A percentile compares a stretch with the other conserved stretches of the same genome.
Conservation (phyloP, 2,888 invertebrate species). For the Cryptus viduatorius region DNA sequence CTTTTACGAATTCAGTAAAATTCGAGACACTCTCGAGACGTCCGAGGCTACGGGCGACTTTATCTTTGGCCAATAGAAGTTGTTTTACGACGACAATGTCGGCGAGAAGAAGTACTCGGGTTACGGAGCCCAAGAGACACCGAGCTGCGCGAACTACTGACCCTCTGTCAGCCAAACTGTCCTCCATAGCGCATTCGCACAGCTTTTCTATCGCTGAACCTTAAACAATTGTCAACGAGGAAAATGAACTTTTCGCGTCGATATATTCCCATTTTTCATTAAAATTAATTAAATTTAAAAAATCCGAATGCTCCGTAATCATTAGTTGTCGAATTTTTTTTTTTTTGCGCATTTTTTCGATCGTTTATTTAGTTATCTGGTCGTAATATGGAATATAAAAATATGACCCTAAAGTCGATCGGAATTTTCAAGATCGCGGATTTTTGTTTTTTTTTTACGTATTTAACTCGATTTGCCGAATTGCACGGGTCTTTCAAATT, state of each 20-base stretch:
- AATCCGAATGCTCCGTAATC: background rate
- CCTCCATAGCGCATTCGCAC: slow-evolving; percentile 92
- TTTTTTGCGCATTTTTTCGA: background rate
- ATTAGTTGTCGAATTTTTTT: background rate
- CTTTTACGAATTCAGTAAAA: slow-evolving; percentile 98
- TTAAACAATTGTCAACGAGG: slow-evolving; percentile 82
- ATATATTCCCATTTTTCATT: too few species aligned
- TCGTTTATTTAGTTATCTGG: too few species aligned
- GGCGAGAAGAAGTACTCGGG: slow-evolving; percentile 96
- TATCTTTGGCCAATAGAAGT: slow-evolving; percentile 97
- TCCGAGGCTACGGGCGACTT: slow-evolving; percentile 94
- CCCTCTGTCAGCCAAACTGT: slow-evolving; percentile 87
- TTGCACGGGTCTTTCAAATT: too few species aligned
- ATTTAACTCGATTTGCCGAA: too few species aligned
- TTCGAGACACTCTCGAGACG: slow-evolving; percentile 95
- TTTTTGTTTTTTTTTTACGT: too few species aligned
- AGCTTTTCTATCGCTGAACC: slow-evolving; percentile 96
- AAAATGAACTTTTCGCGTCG: background rate
- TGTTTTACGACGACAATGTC: slow-evolving; percentile 99
- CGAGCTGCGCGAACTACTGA: slow-evolving; percentile 96
- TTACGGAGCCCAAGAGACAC: slow-evolving; percentile 97
- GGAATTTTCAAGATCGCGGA: background rate
- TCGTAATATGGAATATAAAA: too few species aligned
- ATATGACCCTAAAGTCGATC: background rate
- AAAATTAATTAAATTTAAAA: background rate